These are phyloP conservation scores for Euschistus heros DNA, from an alignment of 1,140 invertebrate genomes.

Conservation along the genomic window DNA sequence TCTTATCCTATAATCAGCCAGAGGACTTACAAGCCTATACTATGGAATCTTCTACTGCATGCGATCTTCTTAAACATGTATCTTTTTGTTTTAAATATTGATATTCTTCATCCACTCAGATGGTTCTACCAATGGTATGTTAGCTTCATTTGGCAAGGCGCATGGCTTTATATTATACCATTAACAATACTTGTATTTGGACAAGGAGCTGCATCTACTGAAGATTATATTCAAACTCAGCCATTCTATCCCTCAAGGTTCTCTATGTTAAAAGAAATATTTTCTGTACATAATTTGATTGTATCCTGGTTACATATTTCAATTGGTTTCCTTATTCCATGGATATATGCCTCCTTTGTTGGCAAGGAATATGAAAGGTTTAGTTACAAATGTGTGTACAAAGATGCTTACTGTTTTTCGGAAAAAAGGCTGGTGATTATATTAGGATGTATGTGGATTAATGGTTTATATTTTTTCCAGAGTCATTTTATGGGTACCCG, in stretches of 20 bases:
- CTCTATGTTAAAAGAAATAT: neutral
- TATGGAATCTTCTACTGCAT: slow-evolving; percentile 3
- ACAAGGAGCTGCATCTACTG: neutral
- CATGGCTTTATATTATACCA: slow-evolving; percentile 9
- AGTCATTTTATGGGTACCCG: slow-evolving; percentile 38
- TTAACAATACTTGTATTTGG: neutral
- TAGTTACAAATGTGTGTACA: neutral
- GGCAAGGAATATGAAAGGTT: neutral
- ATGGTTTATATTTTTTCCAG: slow-evolving; percentile 51
- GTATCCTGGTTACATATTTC: neutral
- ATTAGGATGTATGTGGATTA: slow-evolving; percentile 54
- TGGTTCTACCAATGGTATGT: slow-evolving; percentile 8
- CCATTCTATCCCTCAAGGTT: slow-evolving; percentile 1
- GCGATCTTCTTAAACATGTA: neutral
- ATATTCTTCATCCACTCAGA: neutral
- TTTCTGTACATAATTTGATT: slow-evolving; percentile 2
- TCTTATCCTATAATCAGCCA: neutral
- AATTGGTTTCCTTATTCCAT: slow-evolving; percentile 10
- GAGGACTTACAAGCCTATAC: neutral
- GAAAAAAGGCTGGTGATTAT: slow-evolving; percentile 49
- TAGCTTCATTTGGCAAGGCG: neutral
- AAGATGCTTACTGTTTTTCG: neutral
- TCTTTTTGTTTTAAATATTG: neutral
- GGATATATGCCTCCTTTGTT: slow-evolving; percentile 6
- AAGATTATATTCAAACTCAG: slow-evolving; percentile 1